Percentiles rank a stretch among this genome's conserved stretches.
Conservation (phyloP, 2,888 invertebrate species). For the Oscheius sp. region DNA sequence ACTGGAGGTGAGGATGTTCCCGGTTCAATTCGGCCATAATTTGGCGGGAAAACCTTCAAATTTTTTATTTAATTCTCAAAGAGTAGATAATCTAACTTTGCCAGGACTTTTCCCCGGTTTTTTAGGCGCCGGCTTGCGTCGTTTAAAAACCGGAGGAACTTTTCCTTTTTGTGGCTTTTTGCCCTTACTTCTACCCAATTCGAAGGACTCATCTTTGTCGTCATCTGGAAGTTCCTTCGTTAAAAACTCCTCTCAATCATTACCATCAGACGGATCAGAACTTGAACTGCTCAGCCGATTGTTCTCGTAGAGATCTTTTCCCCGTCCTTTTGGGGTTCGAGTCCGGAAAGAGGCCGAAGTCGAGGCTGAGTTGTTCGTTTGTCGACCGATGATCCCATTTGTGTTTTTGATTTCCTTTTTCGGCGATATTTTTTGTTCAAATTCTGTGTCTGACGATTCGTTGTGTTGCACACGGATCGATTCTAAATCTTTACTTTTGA, state of each 20-base stretch:
- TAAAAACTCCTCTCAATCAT: neutral
- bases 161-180: constrained; percentile 25
- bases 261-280: constrained; percentile 3
- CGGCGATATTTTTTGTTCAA: neutral
- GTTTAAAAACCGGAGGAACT: neutral
- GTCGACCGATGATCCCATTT: neutral
- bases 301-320: constrained; percentile 23
- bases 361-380: constrained; percentile 12
- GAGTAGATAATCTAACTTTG: neutral
- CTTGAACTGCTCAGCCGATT: neutral
- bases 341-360: neutral
- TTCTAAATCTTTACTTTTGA: neutral
- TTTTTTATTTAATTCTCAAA: neutral
- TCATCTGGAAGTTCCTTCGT: neutral
- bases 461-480: neutral
- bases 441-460: neutral
- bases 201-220: constrained; percentile 15
- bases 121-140: constrained; percentile 4
- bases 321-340: neutral
- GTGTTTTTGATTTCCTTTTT: neutral
- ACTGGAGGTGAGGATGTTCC: neutral
- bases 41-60: constrained; percentile 1
- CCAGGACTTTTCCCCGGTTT: constrained; percentile 16
- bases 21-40: neutral
- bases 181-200: neutral